Evolutionary conservation across 2,113 vertebrate species (phyloP).

Genomic region (Bos taurus): DNA sequence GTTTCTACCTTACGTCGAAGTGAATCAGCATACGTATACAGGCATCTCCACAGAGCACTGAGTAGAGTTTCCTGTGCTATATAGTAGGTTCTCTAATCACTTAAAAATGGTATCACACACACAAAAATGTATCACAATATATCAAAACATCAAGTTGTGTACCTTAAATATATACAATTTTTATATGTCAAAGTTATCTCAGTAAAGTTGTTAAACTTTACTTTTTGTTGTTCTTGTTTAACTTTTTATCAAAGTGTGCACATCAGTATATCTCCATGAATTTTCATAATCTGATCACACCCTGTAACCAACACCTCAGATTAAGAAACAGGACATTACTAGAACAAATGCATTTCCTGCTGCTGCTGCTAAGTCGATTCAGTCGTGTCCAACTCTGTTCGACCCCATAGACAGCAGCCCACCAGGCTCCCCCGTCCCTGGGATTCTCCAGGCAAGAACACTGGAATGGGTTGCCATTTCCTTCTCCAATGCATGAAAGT

Average conservation of each 20-base stretch:
- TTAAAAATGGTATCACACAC: background rate
- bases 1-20: background rate
- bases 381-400: accelerated
- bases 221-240: background rate
- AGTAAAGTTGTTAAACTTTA: background rate
- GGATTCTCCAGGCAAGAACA: no score
- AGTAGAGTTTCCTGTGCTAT: background rate
- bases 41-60: background rate
- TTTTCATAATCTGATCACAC: background rate
- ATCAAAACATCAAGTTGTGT: background rate
- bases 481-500: no score
- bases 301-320: background rate
- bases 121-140: background rate
- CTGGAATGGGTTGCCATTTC: no score
- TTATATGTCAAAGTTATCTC: background rate
- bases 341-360: background rate
- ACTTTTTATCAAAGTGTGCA: background rate
- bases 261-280: background rate
- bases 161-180: background rate
- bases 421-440: no score
- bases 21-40: background rate
- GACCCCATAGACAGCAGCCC: no score
- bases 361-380: no score
- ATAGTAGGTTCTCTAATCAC: background rate
- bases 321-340: background rate